Evolutionary conservation across 2,113 vertebrate species (phyloP).

Genomic region (Ammodramus savannarum): DNA sequence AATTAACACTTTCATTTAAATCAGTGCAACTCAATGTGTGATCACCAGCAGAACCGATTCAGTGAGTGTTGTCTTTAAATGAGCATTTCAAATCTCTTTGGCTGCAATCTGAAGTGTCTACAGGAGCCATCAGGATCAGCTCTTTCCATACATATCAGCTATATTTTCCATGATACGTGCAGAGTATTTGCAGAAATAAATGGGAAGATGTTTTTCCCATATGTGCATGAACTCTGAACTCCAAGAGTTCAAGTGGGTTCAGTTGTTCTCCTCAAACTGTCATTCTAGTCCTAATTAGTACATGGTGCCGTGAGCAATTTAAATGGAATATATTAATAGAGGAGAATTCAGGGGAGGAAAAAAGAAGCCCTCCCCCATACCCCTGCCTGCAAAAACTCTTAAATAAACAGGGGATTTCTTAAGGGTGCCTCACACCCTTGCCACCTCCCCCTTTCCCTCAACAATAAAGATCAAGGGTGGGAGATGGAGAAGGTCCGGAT

Average conservation of each 20-base stretch:
- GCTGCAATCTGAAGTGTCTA: not conserved
- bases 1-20: slow-evolving; percentile 45
- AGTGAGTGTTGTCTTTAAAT: not conserved
- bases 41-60: not conserved
- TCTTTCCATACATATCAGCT: slow-evolving; percentile 26
- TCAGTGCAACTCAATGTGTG: not conserved
- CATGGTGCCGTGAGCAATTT: slow-evolving; percentile 63
- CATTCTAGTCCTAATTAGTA: slow-evolving; percentile 48
- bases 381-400: slow-evolving; percentile 49
- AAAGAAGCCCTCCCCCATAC: slow-evolving; percentile 23
- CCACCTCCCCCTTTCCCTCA: slow-evolving; percentile 43
- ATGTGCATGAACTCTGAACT: slow-evolving; percentile 49
- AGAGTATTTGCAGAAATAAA: slow-evolving; percentile 60
- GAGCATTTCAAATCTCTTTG: not conserved
- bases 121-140: not conserved
- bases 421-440: slow-evolving; percentile 53
- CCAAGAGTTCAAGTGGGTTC: slow-evolving; percentile 38
- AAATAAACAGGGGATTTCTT: slow-evolving; percentile 66
- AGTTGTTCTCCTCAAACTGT: slow-evolving; percentile 33
- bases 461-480: slow-evolving; percentile 60
- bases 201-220: slow-evolving; percentile 50
- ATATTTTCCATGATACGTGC: slow-evolving; percentile 18
- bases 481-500: slow-evolving; percentile 21
- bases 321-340: slow-evolving; percentile 72
- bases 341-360: slow-evolving; percentile 58